These are phyloP conservation scores for Pedicia rivosa DNA, from an alignment of 2,888 invertebrate genomes.

Conservation along the genomic window DNA sequence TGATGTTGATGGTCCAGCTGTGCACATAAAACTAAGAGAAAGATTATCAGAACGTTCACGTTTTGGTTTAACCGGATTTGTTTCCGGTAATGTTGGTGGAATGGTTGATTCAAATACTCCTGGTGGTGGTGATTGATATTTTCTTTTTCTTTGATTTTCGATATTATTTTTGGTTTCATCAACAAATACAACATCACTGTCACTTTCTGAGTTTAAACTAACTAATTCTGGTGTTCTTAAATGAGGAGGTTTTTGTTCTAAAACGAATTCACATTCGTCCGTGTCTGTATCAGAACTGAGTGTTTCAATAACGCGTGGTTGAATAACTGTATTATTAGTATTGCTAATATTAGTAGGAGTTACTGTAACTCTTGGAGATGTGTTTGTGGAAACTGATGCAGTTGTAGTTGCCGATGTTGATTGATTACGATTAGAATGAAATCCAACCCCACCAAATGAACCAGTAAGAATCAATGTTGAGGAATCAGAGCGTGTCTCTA, in stretches of 20 bases:
- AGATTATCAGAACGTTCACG: no score
- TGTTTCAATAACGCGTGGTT: slow-evolving; percentile 2
- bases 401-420: background rate
- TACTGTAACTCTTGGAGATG: background rate
- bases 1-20: no score
- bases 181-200: slow-evolving; percentile 30
- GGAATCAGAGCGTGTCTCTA: slow-evolving; percentile 9
- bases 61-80: no score
- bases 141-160: background rate
- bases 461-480: slow-evolving; percentile 10
- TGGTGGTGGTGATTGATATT: no score
- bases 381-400: background rate
- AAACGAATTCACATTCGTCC: slow-evolving; percentile 28
- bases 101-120: background rate
- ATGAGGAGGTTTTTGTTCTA: slow-evolving; percentile 29
- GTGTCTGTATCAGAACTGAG: slow-evolving; percentile 11
- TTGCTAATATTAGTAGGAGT: background rate
- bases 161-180: slow-evolving; percentile 9
- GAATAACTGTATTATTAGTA: slow-evolving; percentile 1
- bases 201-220: slow-evolving; percentile 25
- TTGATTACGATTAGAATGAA: background rate
- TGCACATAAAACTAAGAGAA: no score
- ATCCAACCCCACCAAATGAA: slow-evolving; percentile 5
- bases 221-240: slow-evolving; percentile 30
- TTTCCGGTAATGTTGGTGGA: background rate